Base-by-base conservation (phyloP, 1,140 invertebrate genomes). In the Drosophila grimshawi region DNA sequence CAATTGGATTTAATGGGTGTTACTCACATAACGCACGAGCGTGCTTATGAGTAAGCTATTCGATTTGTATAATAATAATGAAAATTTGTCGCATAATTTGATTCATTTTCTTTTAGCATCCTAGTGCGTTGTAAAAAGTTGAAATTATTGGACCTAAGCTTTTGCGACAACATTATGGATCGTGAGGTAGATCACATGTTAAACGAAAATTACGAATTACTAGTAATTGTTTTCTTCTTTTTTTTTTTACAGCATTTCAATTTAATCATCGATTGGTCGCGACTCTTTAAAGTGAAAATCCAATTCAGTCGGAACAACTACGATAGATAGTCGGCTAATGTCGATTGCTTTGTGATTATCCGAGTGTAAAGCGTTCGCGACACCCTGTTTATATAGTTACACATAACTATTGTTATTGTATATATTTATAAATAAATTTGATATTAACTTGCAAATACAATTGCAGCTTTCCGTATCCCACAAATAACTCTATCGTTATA, bases 1-100 rank as follows among this genome's bases (percentile, higher is more conserved):
- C 97, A 98, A 91, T 92, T 98, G 2, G 97, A 98, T 92, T 93
- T 98, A 33, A 93, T 98, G 32, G 97, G 97, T 1, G 95, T 96
- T 8, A 92, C 95, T 60, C 95, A 95, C 68, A 95, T 98, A 29
- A 95, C 96, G 3, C 93, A 94, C 2, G 95, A 96, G 59, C 94
- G 96, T 71, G 96, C 95, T 90, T 93, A 94, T 45, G 92, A 93
- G 93, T 94, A 93, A 90, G 94, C 96, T 67, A 57, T 19, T 46
- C n/a, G 32, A 32, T 7, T 43, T 39, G 39, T n/a, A 27, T 27
- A 4, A n/a, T 55, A 29, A 43, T 43, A 43, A 43, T 43, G 19
- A 19, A 19, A 19, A 19, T 39, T 43, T 43, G n/a, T n/a, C 2
- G 8, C 11, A 4, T 60, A 33, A 55, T 10, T 6, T 6, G 5